These are phyloP conservation scores for Gallinago solitaria DNA, from an alignment of 2,797 vertebrate genomes.

Conservation along the genomic window DNA sequence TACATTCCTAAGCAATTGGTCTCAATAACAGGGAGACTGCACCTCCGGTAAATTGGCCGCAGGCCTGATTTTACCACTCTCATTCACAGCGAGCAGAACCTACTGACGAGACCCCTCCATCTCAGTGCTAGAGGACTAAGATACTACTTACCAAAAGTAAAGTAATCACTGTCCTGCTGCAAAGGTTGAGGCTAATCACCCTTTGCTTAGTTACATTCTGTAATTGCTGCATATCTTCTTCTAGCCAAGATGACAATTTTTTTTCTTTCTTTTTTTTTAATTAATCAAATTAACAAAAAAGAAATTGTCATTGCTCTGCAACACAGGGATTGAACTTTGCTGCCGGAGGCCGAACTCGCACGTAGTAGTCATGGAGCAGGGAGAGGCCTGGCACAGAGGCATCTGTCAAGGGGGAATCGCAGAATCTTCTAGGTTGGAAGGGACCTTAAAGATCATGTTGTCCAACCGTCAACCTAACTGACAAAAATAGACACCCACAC, in stretches of 20 bases:
- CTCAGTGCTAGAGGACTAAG: background rate
- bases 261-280: background rate
- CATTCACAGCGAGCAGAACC: background rate
- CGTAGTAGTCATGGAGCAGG: rapidly evolving
- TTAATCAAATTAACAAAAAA: background rate
- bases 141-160: background rate
- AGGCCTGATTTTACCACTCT: background rate
- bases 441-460: too few relatives aligned
- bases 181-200: background rate
- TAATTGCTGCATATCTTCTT: background rate
- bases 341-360: background rate
- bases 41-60: background rate
- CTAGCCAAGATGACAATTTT: background rate
- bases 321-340: background rate
- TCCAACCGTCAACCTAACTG: too few relatives aligned
- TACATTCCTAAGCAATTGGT: background rate
- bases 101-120: background rate
- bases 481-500: too few relatives aligned
- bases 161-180: background rate
- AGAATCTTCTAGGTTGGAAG: too few relatives aligned
- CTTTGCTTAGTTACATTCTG: background rate
- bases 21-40: background rate
- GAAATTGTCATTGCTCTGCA: background rate
- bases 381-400: background rate
- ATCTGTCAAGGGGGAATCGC: rapidly evolving